A percentile compares a stretch with the other conserved stretches of the same genome.
phyloP scores from a whole-genome alignment of 2,888 invertebrate species.

The Nymphalis c-album region DNA sequence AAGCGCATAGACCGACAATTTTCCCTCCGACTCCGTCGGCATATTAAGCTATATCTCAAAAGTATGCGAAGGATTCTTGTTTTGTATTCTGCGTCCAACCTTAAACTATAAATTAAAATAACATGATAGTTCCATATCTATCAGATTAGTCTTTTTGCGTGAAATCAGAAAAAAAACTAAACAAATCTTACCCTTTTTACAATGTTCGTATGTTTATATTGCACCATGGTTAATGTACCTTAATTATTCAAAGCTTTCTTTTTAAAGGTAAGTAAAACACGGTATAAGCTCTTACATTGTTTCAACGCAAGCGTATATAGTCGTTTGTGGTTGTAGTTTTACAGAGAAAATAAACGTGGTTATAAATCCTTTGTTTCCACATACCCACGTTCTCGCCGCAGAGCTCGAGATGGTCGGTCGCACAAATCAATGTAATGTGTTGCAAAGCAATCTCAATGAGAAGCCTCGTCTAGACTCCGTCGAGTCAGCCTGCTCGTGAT shows the following conservation, averaged over 20 bases:
- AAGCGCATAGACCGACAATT: too few relatives aligned
- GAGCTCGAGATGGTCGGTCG: constrained; percentile 44
- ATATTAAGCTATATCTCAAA: too few relatives aligned
- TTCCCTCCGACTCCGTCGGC: too few relatives aligned
- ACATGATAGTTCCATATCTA: neutral
- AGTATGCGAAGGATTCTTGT: too few relatives aligned
- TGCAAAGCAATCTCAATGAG: constrained; percentile 47
- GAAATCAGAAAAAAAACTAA: neutral
- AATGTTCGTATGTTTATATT: neutral
- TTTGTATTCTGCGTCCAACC: too few relatives aligned
- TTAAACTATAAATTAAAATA: neutral
- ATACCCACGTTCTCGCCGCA: constrained; percentile 19
- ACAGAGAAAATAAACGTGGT: constrained; percentile 17
- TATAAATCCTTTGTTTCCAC: constrained; percentile 35
- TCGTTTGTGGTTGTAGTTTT: constrained; percentile 9
- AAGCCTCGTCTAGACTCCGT: constrained; percentile 49
- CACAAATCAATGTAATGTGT: constrained; percentile 64
- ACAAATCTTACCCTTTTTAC: neutral
- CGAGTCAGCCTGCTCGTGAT: constrained; percentile 35
- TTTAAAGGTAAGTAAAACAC: neutral
- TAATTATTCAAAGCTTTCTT: too few relatives aligned
- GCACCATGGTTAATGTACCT: too few relatives aligned
- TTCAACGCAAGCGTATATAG: neutral
- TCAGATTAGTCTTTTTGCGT: too few relatives aligned
- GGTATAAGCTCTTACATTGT: constrained; percentile 1